Percentiles rank a stretch among this genome's conserved stretches.
phyloP scores from a whole-genome alignment of 2,113 vertebrate genomes.

The Tachuris rubrigastra region DNA sequence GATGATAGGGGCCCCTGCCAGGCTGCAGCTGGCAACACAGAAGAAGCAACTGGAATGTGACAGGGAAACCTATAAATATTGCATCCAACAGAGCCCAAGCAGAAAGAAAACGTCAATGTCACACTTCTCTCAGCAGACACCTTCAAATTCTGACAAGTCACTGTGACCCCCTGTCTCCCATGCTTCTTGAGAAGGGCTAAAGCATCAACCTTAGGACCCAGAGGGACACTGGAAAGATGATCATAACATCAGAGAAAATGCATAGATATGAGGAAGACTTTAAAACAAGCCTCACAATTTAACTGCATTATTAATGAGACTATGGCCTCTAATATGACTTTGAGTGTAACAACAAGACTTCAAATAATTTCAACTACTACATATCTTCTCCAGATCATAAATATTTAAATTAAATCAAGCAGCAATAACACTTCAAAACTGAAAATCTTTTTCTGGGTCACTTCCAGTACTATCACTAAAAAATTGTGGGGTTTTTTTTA shows the following conservation, averaged over 20 bases:
- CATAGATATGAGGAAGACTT: not conserved
- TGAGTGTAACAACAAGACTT: not conserved
- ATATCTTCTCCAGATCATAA: not conserved
- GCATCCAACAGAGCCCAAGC: not conserved
- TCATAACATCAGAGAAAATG: not conserved
- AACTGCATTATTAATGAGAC: not conserved
- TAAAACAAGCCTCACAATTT: not conserved
- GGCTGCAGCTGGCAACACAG: not conserved
- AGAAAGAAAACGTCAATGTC: not conserved
- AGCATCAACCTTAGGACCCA: not conserved
- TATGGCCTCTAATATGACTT: not conserved
- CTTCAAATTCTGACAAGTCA: not conserved
- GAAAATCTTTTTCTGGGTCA: not conserved
- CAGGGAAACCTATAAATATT: not conserved
- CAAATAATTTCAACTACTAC: not conserved
- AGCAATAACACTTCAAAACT: not conserved
- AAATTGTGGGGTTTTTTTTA: not conserved
- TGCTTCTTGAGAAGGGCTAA: not conserved
- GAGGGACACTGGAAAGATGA: not conserved
- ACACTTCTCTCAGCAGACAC: not conserved
- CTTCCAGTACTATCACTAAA: not conserved
- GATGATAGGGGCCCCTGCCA: not conserved
- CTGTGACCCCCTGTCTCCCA: not conserved
- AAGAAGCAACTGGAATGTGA: not conserved
- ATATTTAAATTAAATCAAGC: not conserved